A percentile compares a stretch with the other conserved stretches of the same genome.
Evolutionary conservation across 2,113 vertebrate genomes (phyloP).

Genomic region (Aegithalos caudatus): DNA sequence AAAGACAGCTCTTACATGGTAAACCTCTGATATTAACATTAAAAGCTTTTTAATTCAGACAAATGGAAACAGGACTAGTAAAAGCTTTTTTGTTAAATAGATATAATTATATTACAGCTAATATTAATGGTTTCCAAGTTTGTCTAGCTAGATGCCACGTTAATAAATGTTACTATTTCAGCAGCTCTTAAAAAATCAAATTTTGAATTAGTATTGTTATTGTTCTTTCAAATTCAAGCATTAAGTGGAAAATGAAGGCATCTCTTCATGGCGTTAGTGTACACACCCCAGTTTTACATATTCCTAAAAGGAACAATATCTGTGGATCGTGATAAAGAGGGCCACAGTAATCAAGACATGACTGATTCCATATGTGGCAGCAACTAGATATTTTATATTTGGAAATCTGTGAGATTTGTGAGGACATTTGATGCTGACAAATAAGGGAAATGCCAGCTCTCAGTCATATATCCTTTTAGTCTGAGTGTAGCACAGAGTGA

Average conservation of each 20-base stretch:
- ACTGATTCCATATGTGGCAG: not conserved
- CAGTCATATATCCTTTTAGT: not conserved
- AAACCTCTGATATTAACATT: not conserved
- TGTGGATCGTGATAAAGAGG: not conserved
- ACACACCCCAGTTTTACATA: not conserved
- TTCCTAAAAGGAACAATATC: not conserved
- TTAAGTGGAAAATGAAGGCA: not conserved
- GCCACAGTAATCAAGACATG: not conserved
- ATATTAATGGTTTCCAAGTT: constrained; percentile 22
- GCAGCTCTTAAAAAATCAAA: not conserved
- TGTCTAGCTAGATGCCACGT: not conserved
- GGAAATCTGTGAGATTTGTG: not conserved
- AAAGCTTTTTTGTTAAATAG: not conserved
- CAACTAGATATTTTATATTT: not conserved
- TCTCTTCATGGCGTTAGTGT: not conserved
- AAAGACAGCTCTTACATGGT: not conserved
- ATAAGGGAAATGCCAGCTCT: not conserved
- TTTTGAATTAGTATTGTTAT: not conserved
- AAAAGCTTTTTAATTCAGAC: constrained; percentile 14
- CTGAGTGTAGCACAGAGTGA: not conserved
- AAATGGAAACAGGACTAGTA: not conserved
- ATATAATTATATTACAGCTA: not conserved
- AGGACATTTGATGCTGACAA: not conserved
- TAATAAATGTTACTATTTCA: not conserved
- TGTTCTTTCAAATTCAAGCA: not conserved